A percentile compares a stretch with the other conserved stretches of the same genome.
Conservation (phyloP, 1,140 invertebrate genomes). For the Geopemphigus sp. region DNA sequence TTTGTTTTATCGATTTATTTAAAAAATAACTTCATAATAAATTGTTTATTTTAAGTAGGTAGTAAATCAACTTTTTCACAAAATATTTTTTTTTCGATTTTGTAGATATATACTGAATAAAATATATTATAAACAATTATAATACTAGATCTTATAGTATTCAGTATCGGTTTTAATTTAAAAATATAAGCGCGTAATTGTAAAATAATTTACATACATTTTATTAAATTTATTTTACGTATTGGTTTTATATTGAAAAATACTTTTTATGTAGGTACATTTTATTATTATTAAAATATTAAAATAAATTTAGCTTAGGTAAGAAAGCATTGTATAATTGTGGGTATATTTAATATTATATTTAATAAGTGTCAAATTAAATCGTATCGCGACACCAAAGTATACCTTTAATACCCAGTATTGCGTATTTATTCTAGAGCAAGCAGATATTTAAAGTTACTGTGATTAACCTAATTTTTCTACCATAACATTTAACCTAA, state of each 20-base stretch:
- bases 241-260: background rate
- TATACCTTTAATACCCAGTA: background rate
- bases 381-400: background rate
- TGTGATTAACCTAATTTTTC: conserved; percentile 47
- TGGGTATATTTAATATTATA: background rate
- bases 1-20: no score
- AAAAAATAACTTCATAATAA: no score
- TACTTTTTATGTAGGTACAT: background rate
- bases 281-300: background rate
- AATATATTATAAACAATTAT: no score
- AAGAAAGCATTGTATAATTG: background rate
- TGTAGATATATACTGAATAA: no score
- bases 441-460: background rate
- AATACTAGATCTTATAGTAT: no score
- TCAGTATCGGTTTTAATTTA: no score
- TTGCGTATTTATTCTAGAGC: background rate
- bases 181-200: background rate
- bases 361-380: conserved; percentile 9
- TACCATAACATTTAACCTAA: conserved; percentile 45
- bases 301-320: background rate
- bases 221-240: background rate
- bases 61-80: no score
- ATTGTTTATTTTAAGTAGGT: no score
- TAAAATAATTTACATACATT: background rate
- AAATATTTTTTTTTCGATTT: no score